Conservation (phyloP, 2,888 invertebrate genomes). For the Metopia argyrocephala region DNA sequence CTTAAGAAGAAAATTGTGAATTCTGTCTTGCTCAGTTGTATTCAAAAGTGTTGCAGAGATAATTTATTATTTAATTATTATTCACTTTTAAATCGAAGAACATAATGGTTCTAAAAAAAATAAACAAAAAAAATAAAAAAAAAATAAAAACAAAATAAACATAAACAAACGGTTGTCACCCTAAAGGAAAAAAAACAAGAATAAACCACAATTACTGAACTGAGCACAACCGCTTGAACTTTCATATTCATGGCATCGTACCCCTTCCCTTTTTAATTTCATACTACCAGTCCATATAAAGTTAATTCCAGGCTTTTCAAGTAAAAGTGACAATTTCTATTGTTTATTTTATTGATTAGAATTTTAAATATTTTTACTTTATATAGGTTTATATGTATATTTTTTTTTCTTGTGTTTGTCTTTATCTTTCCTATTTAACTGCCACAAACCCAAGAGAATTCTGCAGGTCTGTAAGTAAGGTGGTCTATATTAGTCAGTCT, state of each 20-base stretch:
- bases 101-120: too few species aligned
- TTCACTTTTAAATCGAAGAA: too few species aligned
- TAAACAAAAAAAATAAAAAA: too few species aligned
- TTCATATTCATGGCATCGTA: too few species aligned
- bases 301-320: conserved; percentile 20
- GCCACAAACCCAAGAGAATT: not conserved
- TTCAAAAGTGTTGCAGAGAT: too few species aligned
- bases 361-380: conserved; percentile 61
- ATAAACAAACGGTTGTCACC: too few species aligned
- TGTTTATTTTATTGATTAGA: conserved; percentile 66
- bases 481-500: conserved; percentile 10
- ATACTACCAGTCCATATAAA: not conserved
- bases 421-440: not conserved
- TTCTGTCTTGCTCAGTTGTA: too few species aligned
- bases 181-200: too few species aligned
- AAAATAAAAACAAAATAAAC: too few species aligned
- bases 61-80: too few species aligned
- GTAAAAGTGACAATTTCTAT: conserved; percentile 58
- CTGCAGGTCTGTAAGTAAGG: not conserved
- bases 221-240: too few species aligned
- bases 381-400: not conserved
- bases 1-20: too few species aligned
- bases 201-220: not conserved
- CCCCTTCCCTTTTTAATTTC: not conserved
- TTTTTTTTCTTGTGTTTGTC: not conserved